Base-by-base conservation (phyloP, 2,113 vertebrate species). In the Butastur rufipennis region DNA sequence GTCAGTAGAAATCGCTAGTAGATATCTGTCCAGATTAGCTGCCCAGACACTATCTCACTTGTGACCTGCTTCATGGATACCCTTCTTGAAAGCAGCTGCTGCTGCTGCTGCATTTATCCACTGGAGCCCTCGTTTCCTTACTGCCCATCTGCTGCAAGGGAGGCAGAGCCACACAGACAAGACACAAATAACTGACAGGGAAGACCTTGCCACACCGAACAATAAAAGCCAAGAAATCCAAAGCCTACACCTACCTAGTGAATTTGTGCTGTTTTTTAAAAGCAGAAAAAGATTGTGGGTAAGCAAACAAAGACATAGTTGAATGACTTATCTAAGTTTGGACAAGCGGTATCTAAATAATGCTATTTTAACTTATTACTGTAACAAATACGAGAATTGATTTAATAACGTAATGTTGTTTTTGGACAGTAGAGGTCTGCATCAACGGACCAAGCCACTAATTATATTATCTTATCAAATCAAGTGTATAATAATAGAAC, bases 391-490 rank as follows among this genome's bases (percentile, higher is more conserved):
- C 0, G 0, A 86, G 67, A 91, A 97, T 90, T 94, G 86, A 96
- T 95, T 96, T 93, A 95, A 96, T 94, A 96, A 96, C n/a, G 42
- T 94, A 92, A 97, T 94, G 89, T 94, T 95, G 59, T 2, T 91
- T 95, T 96, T 97, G 89, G 89, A 94, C 89, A 80, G 77, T 73
- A 70, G 75, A 96, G 68, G 74, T 79, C 89, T 90, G 87, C 87
- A 80, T 96, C 93, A 77, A 66, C 88, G 65, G 81, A 88, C 84
- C 89, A 88, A 86, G 73, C 52, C 47, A 56, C 71, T 95, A 94
- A 96, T 96, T 96, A 63, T 65, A 71, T 96, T 93, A 92, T 77
- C 88, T 90, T 95, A 95, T 95, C 93, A 95, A 95, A 95, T 94
- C 84, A 70, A 70, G 66, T 86, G 58, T 72, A 70, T 62, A 97